Base-by-base conservation (phyloP, 2,797 vertebrate species). In the Gymnothorax javanicus region DNA sequence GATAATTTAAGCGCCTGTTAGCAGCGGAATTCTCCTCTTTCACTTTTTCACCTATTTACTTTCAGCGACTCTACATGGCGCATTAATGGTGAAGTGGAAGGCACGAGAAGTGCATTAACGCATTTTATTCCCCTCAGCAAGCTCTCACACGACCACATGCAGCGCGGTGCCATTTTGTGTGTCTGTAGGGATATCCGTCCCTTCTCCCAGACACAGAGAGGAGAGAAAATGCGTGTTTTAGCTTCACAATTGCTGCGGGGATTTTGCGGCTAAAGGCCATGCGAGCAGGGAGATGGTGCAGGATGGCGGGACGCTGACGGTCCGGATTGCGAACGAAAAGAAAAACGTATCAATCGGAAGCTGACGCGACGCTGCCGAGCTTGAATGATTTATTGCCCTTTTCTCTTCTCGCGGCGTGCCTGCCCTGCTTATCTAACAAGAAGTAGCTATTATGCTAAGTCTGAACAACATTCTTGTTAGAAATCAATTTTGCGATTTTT, bases 371-470 rank as follows among this genome's bases (percentile, higher is more conserved):
- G 79, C 13, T 56, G 85, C 58, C 58, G 7, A 2, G 86, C 60
- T 83, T 27, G 0, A 33, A 54, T 90, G 89, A 91, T 91, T 90
- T 90, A 91, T 91, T 83, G 81, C 86, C 25, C 62, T 12, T 85
- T 85, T 88, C 86, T 59, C 75, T 87, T 89, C 88, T 83, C 86
- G 84, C 88, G 87, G 90, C 69, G n/a, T 77, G 88, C 87, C 54
- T 56, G 58, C 86, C 77, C 84, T 85, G 85, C 87, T 71, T 84
- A 50, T 12, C n/a, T 62, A 15, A 3, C 88, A 84, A 86, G 89
- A 90, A 87, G 89, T 86, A 91, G 87, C 87, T 90, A 90, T 91
- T 88, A 86, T 86, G 84, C 82, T 86, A 77, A 91, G 86, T 87
- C 87, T 83, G 87, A 89, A 77, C 88, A 89, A 87, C 87, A 87